These are phyloP conservation scores for Atlantisia rogersi DNA, from an alignment of 2,113 vertebrate species.

Conservation along the genomic window DNA sequence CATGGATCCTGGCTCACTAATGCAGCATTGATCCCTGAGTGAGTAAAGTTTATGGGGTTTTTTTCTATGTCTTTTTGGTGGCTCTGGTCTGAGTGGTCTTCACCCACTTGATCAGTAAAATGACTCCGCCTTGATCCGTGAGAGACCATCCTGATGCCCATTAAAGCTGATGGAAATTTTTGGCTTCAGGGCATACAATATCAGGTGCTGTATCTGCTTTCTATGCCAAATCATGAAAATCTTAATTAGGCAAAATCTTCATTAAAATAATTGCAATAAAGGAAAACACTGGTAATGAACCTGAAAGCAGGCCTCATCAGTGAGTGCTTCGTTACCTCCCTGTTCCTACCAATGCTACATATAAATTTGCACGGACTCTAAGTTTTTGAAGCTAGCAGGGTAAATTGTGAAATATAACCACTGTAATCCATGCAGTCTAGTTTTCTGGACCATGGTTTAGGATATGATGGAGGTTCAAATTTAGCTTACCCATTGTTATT, in stretches of 20 bases:
- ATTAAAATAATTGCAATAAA: neutral
- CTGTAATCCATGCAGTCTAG: neutral
- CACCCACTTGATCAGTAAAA: neutral
- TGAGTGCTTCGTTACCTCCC: neutral
- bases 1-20: neutral
- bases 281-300: neutral
- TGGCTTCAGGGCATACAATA: neutral
- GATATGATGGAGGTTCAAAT: neutral
- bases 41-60: neutral
- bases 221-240: neutral
- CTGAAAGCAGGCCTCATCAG: neutral
- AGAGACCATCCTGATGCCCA: neutral
- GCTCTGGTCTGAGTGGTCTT: neutral
- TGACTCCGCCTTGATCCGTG: neutral
- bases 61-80: neutral
- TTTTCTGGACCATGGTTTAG: neutral
- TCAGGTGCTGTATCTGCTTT: neutral
- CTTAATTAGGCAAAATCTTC: neutral
- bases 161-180: neutral
- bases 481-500: neutral
- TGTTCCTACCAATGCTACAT: neutral
- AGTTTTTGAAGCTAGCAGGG: neutral
- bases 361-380: neutral
- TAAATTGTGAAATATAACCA: neutral
- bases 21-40: neutral